phyloP scores from a whole-genome alignment of 1,140 invertebrate species.

The Bombus impatiens region DNA sequence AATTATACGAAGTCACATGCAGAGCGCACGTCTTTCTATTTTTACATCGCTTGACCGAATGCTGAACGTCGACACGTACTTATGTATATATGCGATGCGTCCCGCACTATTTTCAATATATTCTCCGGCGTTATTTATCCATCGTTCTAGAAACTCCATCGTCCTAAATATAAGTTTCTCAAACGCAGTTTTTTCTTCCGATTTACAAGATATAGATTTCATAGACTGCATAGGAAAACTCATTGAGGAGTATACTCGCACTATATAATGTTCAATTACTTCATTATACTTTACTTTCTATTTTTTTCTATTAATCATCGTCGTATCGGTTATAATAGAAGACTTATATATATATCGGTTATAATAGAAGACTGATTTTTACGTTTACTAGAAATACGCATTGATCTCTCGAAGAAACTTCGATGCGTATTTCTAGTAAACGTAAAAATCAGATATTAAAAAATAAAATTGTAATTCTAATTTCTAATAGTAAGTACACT shows the following conservation, averaged over 20 bases:
- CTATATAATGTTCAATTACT: not conserved
- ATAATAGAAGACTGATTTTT: too few species aligned
- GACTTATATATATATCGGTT: too few species aligned
- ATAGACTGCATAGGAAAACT: not conserved
- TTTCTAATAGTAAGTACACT: not conserved
- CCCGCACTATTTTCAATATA: constrained; percentile 63
- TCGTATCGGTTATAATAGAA: not conserved
- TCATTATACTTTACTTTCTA: not conserved
- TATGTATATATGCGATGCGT: constrained; percentile 49
- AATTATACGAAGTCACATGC: constrained; percentile 82
- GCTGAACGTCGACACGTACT: constrained; percentile 70
- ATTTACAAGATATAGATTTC: not conserved
- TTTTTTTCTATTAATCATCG: not conserved
- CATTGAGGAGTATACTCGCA: not conserved
- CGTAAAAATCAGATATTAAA: not conserved
- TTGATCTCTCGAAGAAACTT: too few species aligned
- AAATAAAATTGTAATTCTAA: not conserved
- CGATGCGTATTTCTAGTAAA: not conserved
- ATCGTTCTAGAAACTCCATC: constrained; percentile 14
- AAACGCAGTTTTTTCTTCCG: not conserved
- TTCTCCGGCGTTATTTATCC: not conserved
- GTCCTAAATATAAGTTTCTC: constrained; percentile 11
- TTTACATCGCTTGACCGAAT: constrained; percentile 79
- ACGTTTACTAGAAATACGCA: too few species aligned
- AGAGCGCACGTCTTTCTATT: constrained; percentile 79